A percentile compares a stretch with the other conserved stretches of the same genome.
These are phyloP conservation scores for Natrix natrix DNA, from an alignment of 2,797 vertebrate species.

Conservation along the genomic window DNA sequence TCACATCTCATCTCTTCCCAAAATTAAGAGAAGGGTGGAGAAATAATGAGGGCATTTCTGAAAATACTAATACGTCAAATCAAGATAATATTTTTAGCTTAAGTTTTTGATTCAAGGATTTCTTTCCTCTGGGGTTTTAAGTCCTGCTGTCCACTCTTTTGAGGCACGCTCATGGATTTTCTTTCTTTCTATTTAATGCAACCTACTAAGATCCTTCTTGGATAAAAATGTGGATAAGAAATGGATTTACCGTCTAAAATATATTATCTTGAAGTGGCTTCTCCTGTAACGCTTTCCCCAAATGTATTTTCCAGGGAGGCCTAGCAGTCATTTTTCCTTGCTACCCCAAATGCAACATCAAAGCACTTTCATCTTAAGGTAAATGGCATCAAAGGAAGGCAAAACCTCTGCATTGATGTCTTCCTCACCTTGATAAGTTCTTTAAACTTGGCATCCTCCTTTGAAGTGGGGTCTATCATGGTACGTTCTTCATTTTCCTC, in stretches of 20 bases:
- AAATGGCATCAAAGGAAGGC: conserved; percentile 6
- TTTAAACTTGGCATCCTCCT: conserved; percentile 90
- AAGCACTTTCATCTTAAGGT: not conserved
- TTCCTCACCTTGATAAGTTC: conserved; percentile 89
- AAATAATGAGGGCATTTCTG: not conserved
- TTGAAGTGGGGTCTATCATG: conserved; percentile 91
- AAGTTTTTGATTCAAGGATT: not conserved
- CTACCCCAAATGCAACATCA: not conserved
- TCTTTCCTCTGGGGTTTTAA: not conserved
- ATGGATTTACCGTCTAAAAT: not conserved
- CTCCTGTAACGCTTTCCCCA: not conserved
- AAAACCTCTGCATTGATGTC: not conserved
- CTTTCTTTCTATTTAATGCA: not conserved
- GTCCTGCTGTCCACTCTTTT: not conserved
- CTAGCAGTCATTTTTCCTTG: not conserved
- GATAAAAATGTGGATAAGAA: not conserved
- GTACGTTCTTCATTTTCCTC: conserved; percentile 96
- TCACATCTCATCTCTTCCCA: not conserved
- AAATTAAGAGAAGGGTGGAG: not conserved
- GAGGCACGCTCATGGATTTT: not conserved
- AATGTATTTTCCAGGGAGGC: not conserved
- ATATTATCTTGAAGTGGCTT: not conserved
- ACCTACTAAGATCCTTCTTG: not conserved
- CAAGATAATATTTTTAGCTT: not conserved
- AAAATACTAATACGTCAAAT: not conserved